Evolutionary conservation across 2,113 vertebrate genomes (phyloP).

Genomic region (Leptodactylus fuscus): DNA sequence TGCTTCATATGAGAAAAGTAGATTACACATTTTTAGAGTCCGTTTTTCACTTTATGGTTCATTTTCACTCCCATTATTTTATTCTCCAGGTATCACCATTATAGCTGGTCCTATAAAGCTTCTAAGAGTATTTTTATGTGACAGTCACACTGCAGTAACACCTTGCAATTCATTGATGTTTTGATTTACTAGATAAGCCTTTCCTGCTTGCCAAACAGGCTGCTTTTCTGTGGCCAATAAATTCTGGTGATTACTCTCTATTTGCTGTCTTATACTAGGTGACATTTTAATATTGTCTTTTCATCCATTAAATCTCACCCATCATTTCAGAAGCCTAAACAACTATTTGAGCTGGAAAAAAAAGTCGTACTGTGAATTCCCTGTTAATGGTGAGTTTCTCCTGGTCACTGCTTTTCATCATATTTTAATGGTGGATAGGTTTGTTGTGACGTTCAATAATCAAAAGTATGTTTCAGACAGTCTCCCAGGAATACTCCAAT

Average conservation of each 20-base stretch:
- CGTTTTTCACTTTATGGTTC: slow-evolving; percentile 48
- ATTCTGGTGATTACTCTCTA: slow-evolving; percentile 71
- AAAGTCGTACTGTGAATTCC: slow-evolving; percentile 66
- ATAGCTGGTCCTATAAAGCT: slow-evolving; percentile 59
- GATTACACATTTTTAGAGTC: slow-evolving; percentile 30
- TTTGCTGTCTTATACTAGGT: slow-evolving; percentile 69
- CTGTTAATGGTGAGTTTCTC: slow-evolving; percentile 67
- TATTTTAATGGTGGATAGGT: slow-evolving; percentile 67
- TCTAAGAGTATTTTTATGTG: slow-evolving; percentile 65
- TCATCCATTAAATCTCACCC: slow-evolving; percentile 68
- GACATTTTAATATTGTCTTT: slow-evolving; percentile 70
- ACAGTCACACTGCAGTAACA: slow-evolving; percentile 62
- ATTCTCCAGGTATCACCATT: slow-evolving; percentile 61
- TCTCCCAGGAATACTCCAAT: slow-evolving; percentile 57
- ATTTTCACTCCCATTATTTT: slow-evolving; percentile 56
- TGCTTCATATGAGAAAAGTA: slow-evolving; percentile 16
- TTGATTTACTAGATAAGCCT: slow-evolving; percentile 66
- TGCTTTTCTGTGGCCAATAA: slow-evolving; percentile 68
- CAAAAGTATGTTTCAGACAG: slow-evolving; percentile 60
- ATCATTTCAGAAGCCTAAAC: slow-evolving; percentile 62
- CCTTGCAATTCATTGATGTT: slow-evolving; percentile 62
- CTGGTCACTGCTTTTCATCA: slow-evolving; percentile 66
- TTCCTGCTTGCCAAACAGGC: slow-evolving; percentile 67
- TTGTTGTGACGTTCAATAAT: slow-evolving; percentile 65
- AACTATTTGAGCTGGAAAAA: slow-evolving; percentile 64